These are phyloP conservation scores for Phycodurus eques DNA, from an alignment of 2,113 vertebrate genomes.

Conservation along the genomic window DNA sequence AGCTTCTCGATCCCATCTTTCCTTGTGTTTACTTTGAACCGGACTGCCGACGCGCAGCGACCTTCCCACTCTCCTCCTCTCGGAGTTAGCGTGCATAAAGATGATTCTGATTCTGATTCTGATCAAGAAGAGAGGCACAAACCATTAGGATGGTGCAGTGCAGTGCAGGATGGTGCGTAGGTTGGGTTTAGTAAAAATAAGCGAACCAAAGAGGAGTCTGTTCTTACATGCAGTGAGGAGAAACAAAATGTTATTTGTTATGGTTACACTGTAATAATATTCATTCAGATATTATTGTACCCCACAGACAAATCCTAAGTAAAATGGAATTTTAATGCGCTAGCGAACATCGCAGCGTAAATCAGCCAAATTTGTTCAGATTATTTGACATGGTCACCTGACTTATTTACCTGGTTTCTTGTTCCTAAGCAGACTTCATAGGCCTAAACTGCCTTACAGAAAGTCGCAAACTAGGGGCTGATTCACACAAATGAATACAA, in stretches of 20 bases:
- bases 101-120: no score
- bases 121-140: slow-evolving; percentile 11
- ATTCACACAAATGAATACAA: no score
- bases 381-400: no score
- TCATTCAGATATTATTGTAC: background rate
- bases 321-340: no score
- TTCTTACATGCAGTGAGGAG: background rate
- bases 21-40: slow-evolving; percentile 67
- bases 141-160: background rate
- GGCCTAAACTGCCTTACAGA: no score
- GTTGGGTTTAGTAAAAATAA: background rate
- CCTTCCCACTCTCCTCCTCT: slow-evolving; percentile 19
- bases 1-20: slow-evolving; percentile 65
- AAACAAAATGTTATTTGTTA: background rate
- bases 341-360: no score
- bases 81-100: slow-evolving; percentile 23
- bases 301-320: no score
- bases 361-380: no score
- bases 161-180: no score
- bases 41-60: slow-evolving; percentile 19
- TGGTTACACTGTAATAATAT: background rate
- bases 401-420: no score
- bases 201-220: background rate
- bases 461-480: no score
- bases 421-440: no score